These are phyloP conservation scores for Oxystoma pomonae DNA, from an alignment of 2,888 invertebrate species.

Conservation along the genomic window DNA sequence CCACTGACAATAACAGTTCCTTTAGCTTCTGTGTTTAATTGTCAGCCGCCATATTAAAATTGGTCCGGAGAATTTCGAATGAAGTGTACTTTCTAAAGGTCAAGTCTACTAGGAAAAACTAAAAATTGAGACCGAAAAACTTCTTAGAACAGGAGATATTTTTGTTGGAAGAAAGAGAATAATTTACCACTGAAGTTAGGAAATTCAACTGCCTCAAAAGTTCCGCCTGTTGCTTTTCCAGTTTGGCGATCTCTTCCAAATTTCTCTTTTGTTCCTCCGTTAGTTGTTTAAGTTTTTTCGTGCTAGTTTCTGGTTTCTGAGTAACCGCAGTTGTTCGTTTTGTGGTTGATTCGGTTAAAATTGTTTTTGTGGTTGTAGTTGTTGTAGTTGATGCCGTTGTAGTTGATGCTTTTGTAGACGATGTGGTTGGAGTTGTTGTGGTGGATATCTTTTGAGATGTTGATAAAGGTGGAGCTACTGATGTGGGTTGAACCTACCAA, in stretches of 20 bases:
- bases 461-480: slow-evolving; percentile 24
- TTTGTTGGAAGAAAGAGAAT: no score
- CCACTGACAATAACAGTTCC: slow-evolving; percentile 24
- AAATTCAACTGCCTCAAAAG: slow-evolving; percentile 45
- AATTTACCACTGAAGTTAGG: slow-evolving; percentile 40
- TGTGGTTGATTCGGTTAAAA: slow-evolving; percentile 12
- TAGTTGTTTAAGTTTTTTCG: slow-evolving; percentile 35
- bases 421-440: slow-evolving; percentile 14
- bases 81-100: no score
- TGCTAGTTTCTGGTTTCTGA: neutral
- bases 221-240: slow-evolving; percentile 45
- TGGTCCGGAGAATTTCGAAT: no score
- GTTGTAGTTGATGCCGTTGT: slow-evolving; percentile 20
- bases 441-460: slow-evolving; percentile 24
- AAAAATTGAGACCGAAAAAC: slow-evolving; percentile 5
- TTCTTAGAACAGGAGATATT: neutral
- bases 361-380: slow-evolving; percentile 13
- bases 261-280: slow-evolving; percentile 43
- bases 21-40: no score
- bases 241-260: slow-evolving; percentile 40
- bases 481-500: slow-evolving; percentile 22
- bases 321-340: neutral
- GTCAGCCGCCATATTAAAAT: no score
- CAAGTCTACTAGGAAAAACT: slow-evolving; percentile 14
- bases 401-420: slow-evolving; percentile 12